Conservation (phyloP, 1,140 invertebrate genomes). For the Camponotus vicinus region DNA sequence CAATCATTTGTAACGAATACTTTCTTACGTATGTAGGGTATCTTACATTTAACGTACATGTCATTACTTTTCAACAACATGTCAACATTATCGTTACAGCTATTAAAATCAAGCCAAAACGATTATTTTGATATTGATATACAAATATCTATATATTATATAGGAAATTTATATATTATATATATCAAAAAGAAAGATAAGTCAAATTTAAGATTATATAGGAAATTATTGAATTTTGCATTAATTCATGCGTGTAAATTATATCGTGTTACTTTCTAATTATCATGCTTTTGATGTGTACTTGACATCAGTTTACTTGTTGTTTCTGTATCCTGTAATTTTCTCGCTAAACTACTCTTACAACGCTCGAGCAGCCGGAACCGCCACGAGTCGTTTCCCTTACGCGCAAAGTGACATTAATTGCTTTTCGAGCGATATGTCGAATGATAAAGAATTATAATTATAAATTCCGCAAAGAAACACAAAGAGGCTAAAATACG, state of each 20-base stretch:
- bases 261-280: conserved; percentile 3
- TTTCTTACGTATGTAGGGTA: neutral
- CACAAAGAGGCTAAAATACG: neutral
- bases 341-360: conserved; percentile 12
- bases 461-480: neutral
- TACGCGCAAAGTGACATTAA: conserved; percentile 12
- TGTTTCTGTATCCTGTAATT: neutral
- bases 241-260: neutral
- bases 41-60: conserved; percentile 4
- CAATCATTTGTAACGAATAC: neutral
- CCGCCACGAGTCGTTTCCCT: neutral
- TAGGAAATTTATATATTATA: no score
- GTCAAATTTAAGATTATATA: neutral
- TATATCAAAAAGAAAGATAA: neutral
- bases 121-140: neutral
- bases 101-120: neutral
- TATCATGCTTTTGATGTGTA: neutral
- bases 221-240: no score
- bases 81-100: neutral
- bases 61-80: no score
- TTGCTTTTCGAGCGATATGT: neutral
- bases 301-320: neutral
- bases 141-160: no score
- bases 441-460: neutral
- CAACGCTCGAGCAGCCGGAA: neutral